These are phyloP conservation scores for Ambastaia sidthimunki DNA, from an alignment of 2,797 vertebrate species.

Conservation along the genomic window DNA sequence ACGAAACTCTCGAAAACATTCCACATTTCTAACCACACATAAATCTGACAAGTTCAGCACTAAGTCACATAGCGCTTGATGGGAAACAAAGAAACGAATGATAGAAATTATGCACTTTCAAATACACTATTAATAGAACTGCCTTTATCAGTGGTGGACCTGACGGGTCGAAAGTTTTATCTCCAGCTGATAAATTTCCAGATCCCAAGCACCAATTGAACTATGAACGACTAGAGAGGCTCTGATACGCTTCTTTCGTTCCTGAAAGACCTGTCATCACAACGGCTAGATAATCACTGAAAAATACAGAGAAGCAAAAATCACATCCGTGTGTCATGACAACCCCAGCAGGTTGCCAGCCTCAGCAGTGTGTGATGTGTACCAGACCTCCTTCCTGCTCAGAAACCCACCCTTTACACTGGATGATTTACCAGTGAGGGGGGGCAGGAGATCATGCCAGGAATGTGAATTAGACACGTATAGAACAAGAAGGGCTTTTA, in stretches of 20 bases:
- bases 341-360: neutral
- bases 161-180: neutral
- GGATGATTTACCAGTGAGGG: conserved; percentile 41
- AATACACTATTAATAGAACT: neutral
- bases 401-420: neutral
- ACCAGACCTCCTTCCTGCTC: neutral
- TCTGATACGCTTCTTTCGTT: neutral
- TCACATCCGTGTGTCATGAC: conserved; percentile 13
- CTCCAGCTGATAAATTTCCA: conserved; percentile 19
- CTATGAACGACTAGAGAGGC: conserved; percentile 7
- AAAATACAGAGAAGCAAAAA: conserved; percentile 3
- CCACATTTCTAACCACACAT: neutral
- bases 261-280: conserved; percentile 18
- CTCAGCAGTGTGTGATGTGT: neutral
- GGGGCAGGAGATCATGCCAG: conserved; percentile 34
- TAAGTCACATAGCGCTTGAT: neutral
- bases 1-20: conserved; percentile 9
- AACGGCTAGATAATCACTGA: conserved; percentile 15
- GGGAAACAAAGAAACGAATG: neutral
- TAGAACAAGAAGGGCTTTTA: conserved; percentile 22
- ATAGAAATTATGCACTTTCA: neutral
- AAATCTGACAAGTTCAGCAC: conserved; percentile 17
- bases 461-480: conserved; percentile 52
- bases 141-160: conserved; percentile 27
- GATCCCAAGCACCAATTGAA: conserved; percentile 13